These are phyloP conservation scores for Sardinella longiceps DNA, from an alignment of 2,797 vertebrate genomes.

Conservation along the genomic window DNA sequence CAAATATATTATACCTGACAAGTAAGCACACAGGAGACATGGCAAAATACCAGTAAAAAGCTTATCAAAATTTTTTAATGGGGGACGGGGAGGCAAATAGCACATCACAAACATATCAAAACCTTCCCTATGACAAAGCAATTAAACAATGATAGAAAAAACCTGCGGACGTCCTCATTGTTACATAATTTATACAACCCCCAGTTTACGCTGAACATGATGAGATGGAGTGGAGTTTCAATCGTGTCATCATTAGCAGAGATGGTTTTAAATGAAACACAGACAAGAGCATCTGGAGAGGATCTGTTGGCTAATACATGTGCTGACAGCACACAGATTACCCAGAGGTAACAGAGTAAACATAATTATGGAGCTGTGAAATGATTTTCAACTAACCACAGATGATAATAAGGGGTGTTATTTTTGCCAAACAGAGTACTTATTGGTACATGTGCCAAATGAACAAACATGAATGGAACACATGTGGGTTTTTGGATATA, in stretches of 20 bases:
- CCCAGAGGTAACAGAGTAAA: conserved; percentile 6
- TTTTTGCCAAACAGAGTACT: neutral
- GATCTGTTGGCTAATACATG: neutral
- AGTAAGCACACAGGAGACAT: neutral
- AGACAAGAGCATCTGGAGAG: neutral
- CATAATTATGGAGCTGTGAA: neutral
- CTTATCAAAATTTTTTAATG: conserved; percentile 16
- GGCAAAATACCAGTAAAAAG: neutral
- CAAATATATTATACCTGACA: neutral
- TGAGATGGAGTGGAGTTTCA: neutral
- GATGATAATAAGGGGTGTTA: neutral
- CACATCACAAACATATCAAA: conserved; percentile 20
- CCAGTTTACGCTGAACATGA: neutral
- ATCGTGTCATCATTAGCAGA: neutral
- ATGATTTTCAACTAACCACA: neutral
- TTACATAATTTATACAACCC: conserved; percentile 1
- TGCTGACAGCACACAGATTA: neutral
- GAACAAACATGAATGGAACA: neutral
- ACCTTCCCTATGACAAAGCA: conserved; percentile 8
- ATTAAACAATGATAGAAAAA: neutral
- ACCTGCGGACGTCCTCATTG: neutral
- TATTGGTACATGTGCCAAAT: neutral
- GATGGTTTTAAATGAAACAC: neutral
- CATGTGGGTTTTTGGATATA: neutral
- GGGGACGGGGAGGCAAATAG: neutral